A percentile compares a stretch with the other conserved stretches of the same genome.
Evolutionary conservation across 2,113 vertebrate genomes (phyloP).

Genomic region (Cheilinus undulatus): DNA sequence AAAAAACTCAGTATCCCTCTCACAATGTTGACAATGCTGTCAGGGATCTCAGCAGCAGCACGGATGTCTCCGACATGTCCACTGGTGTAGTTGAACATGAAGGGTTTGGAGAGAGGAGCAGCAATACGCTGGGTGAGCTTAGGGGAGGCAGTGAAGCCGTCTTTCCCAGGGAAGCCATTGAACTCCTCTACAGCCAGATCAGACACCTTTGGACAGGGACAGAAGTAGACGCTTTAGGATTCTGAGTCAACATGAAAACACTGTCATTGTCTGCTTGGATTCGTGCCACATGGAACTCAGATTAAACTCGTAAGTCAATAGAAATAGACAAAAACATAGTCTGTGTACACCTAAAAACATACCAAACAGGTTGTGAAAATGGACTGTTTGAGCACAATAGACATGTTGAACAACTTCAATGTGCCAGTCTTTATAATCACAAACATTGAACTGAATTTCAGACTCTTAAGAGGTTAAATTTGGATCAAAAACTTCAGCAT

Average conservation of each 20-base stretch:
- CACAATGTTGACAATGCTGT: conserved; percentile 81
- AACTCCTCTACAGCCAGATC: conserved; percentile 79
- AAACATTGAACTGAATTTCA: background rate
- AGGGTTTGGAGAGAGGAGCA: conserved; percentile 73
- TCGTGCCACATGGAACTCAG: background rate
- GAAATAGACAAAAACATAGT: background rate
- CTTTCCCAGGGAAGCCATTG: conserved; percentile 75
- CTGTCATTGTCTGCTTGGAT: background rate
- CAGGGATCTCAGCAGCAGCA: conserved; percentile 65
- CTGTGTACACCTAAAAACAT: too few species aligned
- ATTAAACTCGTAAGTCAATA: background rate
- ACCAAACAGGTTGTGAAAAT: too few species aligned
- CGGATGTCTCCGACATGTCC: conserved; percentile 77
- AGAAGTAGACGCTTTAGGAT: too few species aligned
- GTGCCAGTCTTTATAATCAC: background rate
- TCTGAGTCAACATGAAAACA: background rate
- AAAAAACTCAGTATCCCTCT: conserved; percentile 83
- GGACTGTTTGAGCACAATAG: background rate
- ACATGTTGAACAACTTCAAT: background rate
- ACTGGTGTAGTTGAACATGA: conserved; percentile 73
- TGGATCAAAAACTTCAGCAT: background rate
- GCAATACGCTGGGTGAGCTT: conserved; percentile 70
- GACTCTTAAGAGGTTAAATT: background rate
- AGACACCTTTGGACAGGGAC: conserved; percentile 65
- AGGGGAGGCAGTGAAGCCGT: conserved; percentile 53